Evolutionary conservation across 2,888 invertebrate species (phyloP).

Genomic region (Zygogramma bicolorata): DNA sequence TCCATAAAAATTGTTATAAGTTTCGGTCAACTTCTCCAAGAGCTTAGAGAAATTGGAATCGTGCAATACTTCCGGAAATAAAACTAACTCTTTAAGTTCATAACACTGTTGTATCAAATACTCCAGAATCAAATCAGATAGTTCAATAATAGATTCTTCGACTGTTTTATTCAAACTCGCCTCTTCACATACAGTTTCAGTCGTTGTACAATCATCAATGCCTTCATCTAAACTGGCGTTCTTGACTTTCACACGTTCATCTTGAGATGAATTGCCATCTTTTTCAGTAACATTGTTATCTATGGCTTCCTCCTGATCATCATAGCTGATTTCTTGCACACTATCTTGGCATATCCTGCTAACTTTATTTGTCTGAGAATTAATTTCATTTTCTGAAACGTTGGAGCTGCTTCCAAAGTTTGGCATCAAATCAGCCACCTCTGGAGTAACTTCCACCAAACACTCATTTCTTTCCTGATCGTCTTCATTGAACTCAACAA

Average conservation of each 20-base stretch:
- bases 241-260: constrained; percentile 11
- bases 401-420: constrained; percentile 31
- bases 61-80: constrained; percentile 61
- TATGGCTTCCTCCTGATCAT: constrained; percentile 8
- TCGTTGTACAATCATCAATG: constrained; percentile 50
- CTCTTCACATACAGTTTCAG: constrained; percentile 20
- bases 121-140: constrained; percentile 55
- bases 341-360: constrained; percentile 27
- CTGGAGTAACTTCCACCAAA: constrained; percentile 44
- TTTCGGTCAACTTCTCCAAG: constrained; percentile 48
- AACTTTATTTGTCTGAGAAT: constrained; percentile 13
- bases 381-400: neutral
- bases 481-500: constrained; percentile 41
- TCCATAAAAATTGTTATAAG: constrained; percentile 55
- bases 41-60: constrained; percentile 58
- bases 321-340: constrained; percentile 19
- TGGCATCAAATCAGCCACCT: constrained; percentile 32
- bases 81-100: constrained; percentile 58
- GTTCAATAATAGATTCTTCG: constrained; percentile 42
- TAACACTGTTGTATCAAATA: constrained; percentile 60
- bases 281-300: neutral
- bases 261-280: constrained; percentile 14
- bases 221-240: constrained; percentile 49
- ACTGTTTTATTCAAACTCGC: constrained; percentile 5
- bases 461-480: constrained; percentile 47